Base-by-base conservation (phyloP, 2,113 vertebrate genomes). In the Dicrurus megarhynchus region DNA sequence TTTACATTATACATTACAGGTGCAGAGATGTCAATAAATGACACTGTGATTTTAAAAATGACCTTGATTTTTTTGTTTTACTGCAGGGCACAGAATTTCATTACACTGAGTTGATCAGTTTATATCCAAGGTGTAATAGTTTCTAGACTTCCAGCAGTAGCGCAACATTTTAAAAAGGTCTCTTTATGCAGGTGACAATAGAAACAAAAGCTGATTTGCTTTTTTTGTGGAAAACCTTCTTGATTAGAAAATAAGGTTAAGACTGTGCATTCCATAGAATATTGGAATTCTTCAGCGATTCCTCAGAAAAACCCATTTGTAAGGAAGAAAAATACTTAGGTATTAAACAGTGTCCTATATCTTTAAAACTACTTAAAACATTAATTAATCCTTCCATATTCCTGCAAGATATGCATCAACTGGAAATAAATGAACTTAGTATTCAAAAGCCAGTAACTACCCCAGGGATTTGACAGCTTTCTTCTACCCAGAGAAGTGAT, bases 31-130 rank as follows among this genome's bases (percentile, higher is more conserved):
- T 60, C 92, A 95, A 77, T 90, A 95, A 97, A 87, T 75, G 90
- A 86, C 71, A 92, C 16, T 35, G 60, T 26, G 68, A 69, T 90
- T 95, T 96, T 87, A 67, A 89, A 96, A 95, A 90, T 84, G 9
- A 95, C 89, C 91, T 94, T 97, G 75, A 69, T 75, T 64, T 90
- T 93, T 93, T 80, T 87, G 41, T 84, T 96, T 91, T 68, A 92
- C 94, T 92, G 70, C 70, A 89, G 93, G 96, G 77, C 81, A 88
- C 1, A 52, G 85, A 90, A 93, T 95, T 96, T 96, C 88, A 91
- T 95, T 91, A 93, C 37, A 80, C 37, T 33, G 33, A 39, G 49
- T 39, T 93, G 83, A 95, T 93, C 87, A 83, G 50, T 70, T 96
- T 83, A 87, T 85, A 91, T 37, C 41, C 61, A 89, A 68, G 60